Conservation (phyloP, 2,113 vertebrate species). For the Xyrauchen texanus region DNA sequence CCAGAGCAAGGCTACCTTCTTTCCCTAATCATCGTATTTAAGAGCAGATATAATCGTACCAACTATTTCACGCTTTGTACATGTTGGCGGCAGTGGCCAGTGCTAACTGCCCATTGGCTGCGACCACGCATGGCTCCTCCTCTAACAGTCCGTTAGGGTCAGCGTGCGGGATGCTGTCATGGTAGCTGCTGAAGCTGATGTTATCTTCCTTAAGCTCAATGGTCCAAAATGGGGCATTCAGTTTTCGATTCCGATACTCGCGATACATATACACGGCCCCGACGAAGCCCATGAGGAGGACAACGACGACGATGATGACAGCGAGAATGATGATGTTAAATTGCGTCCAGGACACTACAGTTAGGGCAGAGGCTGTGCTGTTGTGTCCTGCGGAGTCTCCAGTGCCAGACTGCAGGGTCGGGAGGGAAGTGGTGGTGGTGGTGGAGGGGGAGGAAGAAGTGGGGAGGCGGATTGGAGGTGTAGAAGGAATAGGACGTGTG, state of each 20-base stretch:
- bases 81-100: slow-evolving; percentile 86
- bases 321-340: slow-evolving; percentile 96
- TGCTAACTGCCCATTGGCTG: slow-evolving; percentile 90
- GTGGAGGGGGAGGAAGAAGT: slow-evolving; percentile 52
- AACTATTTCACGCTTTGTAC: slow-evolving; percentile 80
- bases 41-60: no score
- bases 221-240: slow-evolving; percentile 99
- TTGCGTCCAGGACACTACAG: slow-evolving; percentile 95
- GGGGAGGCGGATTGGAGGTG: slow-evolving; percentile 54
- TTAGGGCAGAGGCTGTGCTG: slow-evolving; percentile 80
- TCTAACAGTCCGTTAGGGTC: slow-evolving; percentile 92
- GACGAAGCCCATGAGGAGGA: slow-evolving; percentile 92
- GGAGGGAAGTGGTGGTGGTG: slow-evolving; percentile 50
- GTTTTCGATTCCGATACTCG: slow-evolving; percentile 95
- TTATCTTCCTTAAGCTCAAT: slow-evolving; percentile 99
- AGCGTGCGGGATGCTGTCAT: slow-evolving; percentile 96
- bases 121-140: slow-evolving; percentile 87
- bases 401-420: slow-evolving; percentile 65
- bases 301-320: slow-evolving; percentile 92
- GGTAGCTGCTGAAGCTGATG: slow-evolving; percentile 99
- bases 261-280: slow-evolving; percentile 94
- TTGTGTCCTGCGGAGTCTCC: slow-evolving; percentile 84
- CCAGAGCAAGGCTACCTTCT: no score
- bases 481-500: slow-evolving; percentile 26
- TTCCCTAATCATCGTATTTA: no score